Evolutionary conservation across 2,797 vertebrate genomes (phyloP).

Genomic region (Liparis tanakae): DNA sequence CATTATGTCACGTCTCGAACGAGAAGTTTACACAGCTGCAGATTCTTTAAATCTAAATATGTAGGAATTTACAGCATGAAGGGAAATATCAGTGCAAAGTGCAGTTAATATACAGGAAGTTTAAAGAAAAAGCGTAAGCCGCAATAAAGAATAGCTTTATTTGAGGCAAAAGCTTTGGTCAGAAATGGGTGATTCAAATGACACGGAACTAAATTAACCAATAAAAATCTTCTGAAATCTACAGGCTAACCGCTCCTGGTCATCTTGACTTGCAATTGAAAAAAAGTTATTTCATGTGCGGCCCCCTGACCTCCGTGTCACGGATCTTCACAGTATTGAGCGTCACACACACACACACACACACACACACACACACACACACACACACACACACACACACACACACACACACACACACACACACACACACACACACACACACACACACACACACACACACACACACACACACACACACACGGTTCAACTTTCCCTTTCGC

Average conservation of each 20-base stretch:
- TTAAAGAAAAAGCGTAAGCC: background rate
- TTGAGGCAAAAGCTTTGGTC: background rate
- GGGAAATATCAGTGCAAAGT: background rate
- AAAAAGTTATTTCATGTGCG: background rate
- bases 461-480: conserved; percentile 9
- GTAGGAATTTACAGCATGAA: background rate
- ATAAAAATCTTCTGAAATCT: background rate
- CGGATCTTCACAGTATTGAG: background rate
- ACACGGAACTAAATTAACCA: too few species aligned
- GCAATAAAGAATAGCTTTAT: background rate
- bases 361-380: too few species aligned
- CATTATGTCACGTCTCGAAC: background rate
- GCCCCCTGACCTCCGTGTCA: conserved; percentile 1
- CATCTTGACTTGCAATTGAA: background rate
- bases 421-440: too few species aligned
- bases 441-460: too few species aligned
- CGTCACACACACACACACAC: background rate
- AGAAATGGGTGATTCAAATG: background rate
- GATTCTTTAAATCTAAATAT: background rate
- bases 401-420: conserved; percentile 13
- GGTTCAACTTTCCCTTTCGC: conserved; percentile 20
- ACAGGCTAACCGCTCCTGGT: background rate
- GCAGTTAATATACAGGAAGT: background rate
- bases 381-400: conserved; percentile 3
- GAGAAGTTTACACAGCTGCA: background rate